Conservation (phyloP, 2,797 vertebrate genomes). For the Coccyzus lansbergi region DNA sequence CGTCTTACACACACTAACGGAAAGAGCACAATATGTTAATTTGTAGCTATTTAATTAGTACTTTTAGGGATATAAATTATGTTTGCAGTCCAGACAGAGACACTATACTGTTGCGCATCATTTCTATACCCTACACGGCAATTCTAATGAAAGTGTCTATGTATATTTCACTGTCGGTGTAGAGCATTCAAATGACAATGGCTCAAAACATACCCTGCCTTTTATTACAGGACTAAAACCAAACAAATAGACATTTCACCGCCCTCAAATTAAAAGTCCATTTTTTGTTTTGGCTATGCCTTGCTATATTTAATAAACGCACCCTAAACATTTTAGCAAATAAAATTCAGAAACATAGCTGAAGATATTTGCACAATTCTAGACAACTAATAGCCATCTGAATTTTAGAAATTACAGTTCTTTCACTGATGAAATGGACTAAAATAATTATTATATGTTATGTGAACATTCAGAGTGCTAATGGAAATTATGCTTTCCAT, state of each 20-base stretch:
- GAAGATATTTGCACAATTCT: neutral
- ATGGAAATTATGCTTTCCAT: constrained; percentile 46
- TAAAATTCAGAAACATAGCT: neutral
- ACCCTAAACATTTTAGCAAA: neutral
- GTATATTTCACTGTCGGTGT: neutral
- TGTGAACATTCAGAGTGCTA: constrained; percentile 38
- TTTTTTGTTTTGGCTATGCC: neutral
- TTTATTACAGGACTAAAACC: constrained; percentile 9
- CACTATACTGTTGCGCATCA: neutral
- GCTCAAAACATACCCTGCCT: constrained; percentile 5
- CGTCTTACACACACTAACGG: neutral
- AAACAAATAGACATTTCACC: neutral
- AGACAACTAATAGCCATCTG: neutral
- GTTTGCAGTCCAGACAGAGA: constrained; percentile 3
- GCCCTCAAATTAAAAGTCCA: neutral
- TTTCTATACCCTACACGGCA: neutral
- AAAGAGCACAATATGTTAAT: neutral
- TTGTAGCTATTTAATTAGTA: neutral
- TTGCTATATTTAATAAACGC: neutral
- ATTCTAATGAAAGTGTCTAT: constrained; percentile 17
- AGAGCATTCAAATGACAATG: constrained; percentile 19
- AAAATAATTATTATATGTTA: constrained; percentile 26
- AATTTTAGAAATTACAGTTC: constrained; percentile 28
- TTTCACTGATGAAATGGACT: constrained; percentile 35
- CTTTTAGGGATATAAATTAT: constrained; percentile 11